Conservation (phyloP, 2,113 vertebrate species). For the Neodon shergylaensis region DNA sequence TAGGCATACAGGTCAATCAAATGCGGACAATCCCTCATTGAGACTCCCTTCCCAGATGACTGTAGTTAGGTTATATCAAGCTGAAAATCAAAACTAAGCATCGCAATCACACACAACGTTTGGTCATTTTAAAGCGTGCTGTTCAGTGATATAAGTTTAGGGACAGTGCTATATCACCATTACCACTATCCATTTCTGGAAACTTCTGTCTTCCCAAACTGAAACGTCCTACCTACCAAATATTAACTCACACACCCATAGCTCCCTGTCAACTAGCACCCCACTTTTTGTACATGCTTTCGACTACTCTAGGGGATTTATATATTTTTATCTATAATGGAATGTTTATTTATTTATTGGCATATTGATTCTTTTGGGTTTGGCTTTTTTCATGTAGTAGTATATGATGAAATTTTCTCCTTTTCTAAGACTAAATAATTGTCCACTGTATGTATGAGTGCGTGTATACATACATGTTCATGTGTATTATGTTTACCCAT, state of each 20-base stretch:
- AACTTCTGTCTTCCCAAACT: neutral
- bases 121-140: neutral
- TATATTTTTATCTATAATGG: too few species aligned
- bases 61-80: neutral
- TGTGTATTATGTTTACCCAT: accelerated
- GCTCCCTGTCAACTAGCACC: neutral
- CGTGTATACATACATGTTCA: neutral
- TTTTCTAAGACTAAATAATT: neutral
- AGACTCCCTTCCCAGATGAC: neutral
- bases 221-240: neutral
- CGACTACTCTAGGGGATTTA: neutral
- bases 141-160: neutral
- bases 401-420: neutral
- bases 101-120: neutral
- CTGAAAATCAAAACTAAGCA: neutral
- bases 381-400: neutral
- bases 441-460: too few species aligned
- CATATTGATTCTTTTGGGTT: neutral
- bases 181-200: too few species aligned
- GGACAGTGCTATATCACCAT: accelerated
- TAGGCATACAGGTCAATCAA: neutral
- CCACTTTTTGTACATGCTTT: neutral
- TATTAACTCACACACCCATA: neutral
- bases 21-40: neutral
- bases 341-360: too few species aligned